Conservation (phyloP, 2,797 vertebrate species). For the Gadopsis bispinosus region DNA sequence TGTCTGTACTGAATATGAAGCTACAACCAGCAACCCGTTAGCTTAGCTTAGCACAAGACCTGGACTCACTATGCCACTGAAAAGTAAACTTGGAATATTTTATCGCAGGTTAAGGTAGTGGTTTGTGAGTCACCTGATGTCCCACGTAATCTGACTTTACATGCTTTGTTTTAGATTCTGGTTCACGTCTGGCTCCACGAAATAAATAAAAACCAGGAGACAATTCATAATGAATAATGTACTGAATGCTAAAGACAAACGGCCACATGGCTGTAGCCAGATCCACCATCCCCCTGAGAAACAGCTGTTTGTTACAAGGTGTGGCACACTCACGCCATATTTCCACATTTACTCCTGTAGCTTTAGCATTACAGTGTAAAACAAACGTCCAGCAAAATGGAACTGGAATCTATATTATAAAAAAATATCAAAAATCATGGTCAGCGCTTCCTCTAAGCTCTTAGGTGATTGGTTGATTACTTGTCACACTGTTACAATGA, state of each 20-base stretch:
- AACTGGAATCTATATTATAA: neutral
- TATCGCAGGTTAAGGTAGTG: neutral
- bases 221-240: neutral
- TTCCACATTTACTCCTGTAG: neutral
- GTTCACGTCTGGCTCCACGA: neutral
- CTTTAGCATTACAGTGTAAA: neutral
- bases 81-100: neutral
- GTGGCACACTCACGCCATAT: slow-evolving; percentile 8
- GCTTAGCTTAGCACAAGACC: neutral
- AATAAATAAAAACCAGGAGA: neutral
- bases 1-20: neutral
- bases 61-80: no score
- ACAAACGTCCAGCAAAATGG: slow-evolving; percentile 1
- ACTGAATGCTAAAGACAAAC: neutral
- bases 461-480: neutral
- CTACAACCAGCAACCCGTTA: neutral
- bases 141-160: neutral
- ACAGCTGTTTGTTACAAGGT: slow-evolving; percentile 37
- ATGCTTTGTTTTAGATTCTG: neutral
- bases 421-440: neutral
- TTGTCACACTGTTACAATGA: slow-evolving; percentile 1
- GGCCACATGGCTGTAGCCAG: neutral
- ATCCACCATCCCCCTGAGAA: neutral
- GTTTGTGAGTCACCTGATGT: neutral
- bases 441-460: neutral